These are phyloP conservation scores for Eulithis testata DNA, from an alignment of 2,888 invertebrate genomes.

Conservation along the genomic window DNA sequence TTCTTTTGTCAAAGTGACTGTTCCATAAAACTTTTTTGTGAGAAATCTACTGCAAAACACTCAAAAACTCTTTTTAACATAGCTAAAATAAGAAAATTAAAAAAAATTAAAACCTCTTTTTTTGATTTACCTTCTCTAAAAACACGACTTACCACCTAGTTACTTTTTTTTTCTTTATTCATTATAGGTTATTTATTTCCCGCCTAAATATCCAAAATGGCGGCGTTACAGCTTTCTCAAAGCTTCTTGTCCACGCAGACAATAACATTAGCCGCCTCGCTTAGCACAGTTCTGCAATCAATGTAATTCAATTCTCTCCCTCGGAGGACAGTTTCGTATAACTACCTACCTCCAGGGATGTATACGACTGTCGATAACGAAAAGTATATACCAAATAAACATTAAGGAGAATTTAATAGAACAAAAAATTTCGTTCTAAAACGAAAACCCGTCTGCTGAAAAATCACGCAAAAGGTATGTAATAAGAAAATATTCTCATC, in stretches of 20 bases:
- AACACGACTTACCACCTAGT: too few species aligned
- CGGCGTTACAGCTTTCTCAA: slow-evolving; percentile 16
- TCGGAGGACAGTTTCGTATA: slow-evolving; percentile 13
- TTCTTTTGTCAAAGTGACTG: slow-evolving; percentile 16
- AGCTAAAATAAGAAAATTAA: too few species aligned
- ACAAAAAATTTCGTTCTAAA: too few species aligned
- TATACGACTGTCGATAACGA: background rate
- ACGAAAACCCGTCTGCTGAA: too few species aligned
- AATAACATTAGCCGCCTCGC: slow-evolving; percentile 36
- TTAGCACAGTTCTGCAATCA: slow-evolving; percentile 30
- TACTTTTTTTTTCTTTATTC: background rate
- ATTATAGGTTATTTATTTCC: background rate
- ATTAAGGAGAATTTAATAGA: too few species aligned
- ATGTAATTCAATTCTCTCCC: slow-evolving; percentile 30
- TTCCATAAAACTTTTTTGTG: too few species aligned
- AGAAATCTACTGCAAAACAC: too few species aligned
- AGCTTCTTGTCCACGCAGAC: slow-evolving; percentile 26
- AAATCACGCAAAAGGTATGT: too few species aligned
- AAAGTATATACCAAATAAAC: background rate
- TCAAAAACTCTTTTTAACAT: too few species aligned
- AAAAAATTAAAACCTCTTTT: too few species aligned
- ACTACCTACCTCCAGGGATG: background rate
- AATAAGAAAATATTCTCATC: too few species aligned
- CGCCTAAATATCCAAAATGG: slow-evolving; percentile 19
- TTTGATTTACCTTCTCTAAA: too few species aligned